Percentiles rank a stretch among this genome's conserved stretches.
phyloP scores from a whole-genome alignment of 2,113 vertebrate genomes.

The Phodopus roborovskii region DNA sequence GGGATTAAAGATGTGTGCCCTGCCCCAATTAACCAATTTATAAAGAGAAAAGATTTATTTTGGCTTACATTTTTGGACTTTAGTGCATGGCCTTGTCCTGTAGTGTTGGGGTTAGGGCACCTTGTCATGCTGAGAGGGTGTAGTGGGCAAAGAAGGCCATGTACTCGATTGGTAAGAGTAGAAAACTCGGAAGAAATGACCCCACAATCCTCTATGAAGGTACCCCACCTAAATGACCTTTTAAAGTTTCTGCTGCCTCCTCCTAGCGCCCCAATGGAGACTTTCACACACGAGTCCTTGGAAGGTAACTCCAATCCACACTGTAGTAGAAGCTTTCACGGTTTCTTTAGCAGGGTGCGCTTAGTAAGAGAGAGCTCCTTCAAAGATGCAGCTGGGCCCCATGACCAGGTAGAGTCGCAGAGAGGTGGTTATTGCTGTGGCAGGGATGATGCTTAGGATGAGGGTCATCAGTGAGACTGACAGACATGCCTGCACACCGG shows the following conservation, averaged over 20 bases:
- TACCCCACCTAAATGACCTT: background rate
- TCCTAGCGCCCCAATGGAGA: background rate
- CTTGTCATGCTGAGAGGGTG: background rate
- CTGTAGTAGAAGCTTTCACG: background rate
- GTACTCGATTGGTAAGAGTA: background rate
- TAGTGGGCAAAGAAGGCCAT: background rate
- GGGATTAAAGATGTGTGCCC: background rate
- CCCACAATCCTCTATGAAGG: background rate
- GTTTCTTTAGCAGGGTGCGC: background rate
- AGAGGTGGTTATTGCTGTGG: background rate
- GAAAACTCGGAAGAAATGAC: background rate
- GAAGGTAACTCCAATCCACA: background rate
- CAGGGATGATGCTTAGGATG: background rate
- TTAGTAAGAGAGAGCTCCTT: background rate
- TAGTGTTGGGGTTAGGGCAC: background rate
- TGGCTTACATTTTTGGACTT: background rate
- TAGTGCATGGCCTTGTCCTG: background rate
- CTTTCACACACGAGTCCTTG: background rate
- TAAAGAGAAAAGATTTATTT: background rate
- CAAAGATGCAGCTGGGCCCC: background rate
- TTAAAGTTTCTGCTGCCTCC: background rate
- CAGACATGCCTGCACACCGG: background rate
- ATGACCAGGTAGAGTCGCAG: background rate
- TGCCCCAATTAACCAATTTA: background rate
- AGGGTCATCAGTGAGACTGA: background rate